Base-by-base conservation (phyloP, 1,140 invertebrate genomes). In the Marisa cornuarietis region DNA sequence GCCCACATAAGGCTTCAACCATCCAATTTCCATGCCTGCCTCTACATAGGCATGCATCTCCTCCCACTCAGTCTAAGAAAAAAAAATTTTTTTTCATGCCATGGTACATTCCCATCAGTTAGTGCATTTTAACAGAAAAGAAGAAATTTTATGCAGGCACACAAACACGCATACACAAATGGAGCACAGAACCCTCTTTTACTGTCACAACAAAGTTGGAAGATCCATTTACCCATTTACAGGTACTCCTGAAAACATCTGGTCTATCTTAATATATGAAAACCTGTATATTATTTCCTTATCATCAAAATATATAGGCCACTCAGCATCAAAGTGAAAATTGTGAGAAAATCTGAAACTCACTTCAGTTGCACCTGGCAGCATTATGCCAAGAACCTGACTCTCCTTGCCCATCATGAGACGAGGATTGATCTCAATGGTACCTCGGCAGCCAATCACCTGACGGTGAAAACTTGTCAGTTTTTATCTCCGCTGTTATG, bases 361-460 rank as follows among this genome's bases (percentile, higher is more conserved):
- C 88, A 92, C 92, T 54, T 87, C 79, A 65, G 89, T 87, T 11
- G 89, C 85, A 54, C 77, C 79, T 51, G 87, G 83, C 51, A 93
- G 82, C 52, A 88, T 86, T 65, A 92, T 85, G 22, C 93, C 93
- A 49, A 89, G 86, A 20, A 94, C 88, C 22, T 84, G 83, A 18
- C 87, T 85, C 88, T 94, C 93, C 75, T 92, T 92, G 1, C 79
- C 81, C 92, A 94, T 93, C 26, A 92, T 85, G 62, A 88, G 81
- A 54, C 93, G 81, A 20, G 93, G 92, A 85, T 92, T 90, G 49
- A 94, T 90, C 79, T 91, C 87, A 49, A 91, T 88, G 16, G 85
- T 82, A 0, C 92, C 93, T 65, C 92, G 87, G 83, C 89, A 92
- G 26, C 93, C 93, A 78, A 94, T 91, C 66, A 93, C 88, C 92